Evolutionary conservation across 1,140 invertebrate species (phyloP).

Genomic region (Archivesica marissinica): DNA sequence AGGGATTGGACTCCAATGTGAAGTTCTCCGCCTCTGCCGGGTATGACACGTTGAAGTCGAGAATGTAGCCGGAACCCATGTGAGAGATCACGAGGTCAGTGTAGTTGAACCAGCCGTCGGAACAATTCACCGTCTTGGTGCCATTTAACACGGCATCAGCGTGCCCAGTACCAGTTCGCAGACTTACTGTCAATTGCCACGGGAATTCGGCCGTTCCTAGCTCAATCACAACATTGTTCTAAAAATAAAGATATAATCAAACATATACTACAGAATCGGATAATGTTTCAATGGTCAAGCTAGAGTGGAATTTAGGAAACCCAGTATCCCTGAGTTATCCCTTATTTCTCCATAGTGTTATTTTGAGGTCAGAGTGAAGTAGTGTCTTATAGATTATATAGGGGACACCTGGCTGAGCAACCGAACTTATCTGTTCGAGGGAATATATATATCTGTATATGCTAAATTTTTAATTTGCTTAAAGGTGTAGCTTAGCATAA

Average conservation of each 20-base stretch:
- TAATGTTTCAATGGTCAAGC: too few species aligned
- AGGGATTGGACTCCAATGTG: constrained; percentile 36
- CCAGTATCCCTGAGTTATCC: too few species aligned
- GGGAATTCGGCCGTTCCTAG: constrained; percentile 45
- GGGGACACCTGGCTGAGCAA: too few species aligned
- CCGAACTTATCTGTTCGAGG: too few species aligned
- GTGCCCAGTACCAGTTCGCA: constrained; percentile 44
- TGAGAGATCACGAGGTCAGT: constrained; percentile 57
- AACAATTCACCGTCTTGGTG: constrained; percentile 10
- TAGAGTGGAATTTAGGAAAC: too few species aligned
- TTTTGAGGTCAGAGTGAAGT: too few species aligned
- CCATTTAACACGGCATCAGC: constrained; percentile 35
- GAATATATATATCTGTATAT: too few species aligned
- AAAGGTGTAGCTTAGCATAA: too few species aligned
- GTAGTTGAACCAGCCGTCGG: constrained; percentile 48
- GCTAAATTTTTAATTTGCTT: too few species aligned
- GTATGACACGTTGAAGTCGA: constrained; percentile 71
- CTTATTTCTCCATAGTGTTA: too few species aligned
- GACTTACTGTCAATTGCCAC: constrained; percentile 56
- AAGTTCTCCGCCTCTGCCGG: constrained; percentile 71
- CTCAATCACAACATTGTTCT: constrained; percentile 33
- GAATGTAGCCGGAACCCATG: constrained; percentile 66
- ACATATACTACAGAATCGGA: too few species aligned
- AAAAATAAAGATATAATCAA: not conserved
- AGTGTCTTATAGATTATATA: too few species aligned